Percentiles rank a stretch among this genome's conserved stretches.
Evolutionary conservation across 1,140 invertebrate species (phyloP).

Genomic region (Lordiphosa mommai): DNA sequence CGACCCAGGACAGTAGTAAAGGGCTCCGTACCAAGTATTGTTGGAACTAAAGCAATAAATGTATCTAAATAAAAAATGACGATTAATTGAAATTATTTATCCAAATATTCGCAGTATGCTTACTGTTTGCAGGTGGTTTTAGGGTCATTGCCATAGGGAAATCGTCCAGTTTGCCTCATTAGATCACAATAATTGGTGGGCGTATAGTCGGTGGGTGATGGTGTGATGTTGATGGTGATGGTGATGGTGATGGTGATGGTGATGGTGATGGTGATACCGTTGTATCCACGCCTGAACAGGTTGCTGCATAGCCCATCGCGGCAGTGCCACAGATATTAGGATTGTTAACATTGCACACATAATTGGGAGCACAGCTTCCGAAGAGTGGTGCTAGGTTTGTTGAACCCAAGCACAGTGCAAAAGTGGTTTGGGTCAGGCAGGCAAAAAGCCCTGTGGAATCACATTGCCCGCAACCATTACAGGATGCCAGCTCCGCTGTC

Average conservation of each 20-base stretch:
- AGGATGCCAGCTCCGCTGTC: slow-evolving; percentile 7
- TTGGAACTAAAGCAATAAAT: slow-evolving; percentile 14
- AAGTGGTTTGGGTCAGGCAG: slow-evolving; percentile 21
- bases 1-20: slow-evolving; percentile 26
- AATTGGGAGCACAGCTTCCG: slow-evolving; percentile 23
- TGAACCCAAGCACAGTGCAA: slow-evolving; percentile 47
- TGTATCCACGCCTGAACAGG: neutral
- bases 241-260: too few relatives aligned
- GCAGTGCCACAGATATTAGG: slow-evolving; percentile 21
- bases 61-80: slow-evolving; percentile 37
- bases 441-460: slow-evolving; percentile 20
- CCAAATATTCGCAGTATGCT: too few relatives aligned
- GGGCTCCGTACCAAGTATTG: slow-evolving; percentile 27
- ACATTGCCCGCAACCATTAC: slow-evolving; percentile 26
- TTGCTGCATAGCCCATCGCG: neutral
- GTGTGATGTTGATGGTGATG: too few relatives aligned
- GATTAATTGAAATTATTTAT: too few relatives aligned
- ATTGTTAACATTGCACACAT: slow-evolving; percentile 23
- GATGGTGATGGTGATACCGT: too few relatives aligned
- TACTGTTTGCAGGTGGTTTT: slow-evolving; percentile 43
- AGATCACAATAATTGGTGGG: slow-evolving; percentile 24
- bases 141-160: slow-evolving; percentile 30
- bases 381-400: too few relatives aligned
- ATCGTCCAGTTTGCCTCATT: slow-evolving; percentile 15
- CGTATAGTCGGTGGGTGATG: slow-evolving; percentile 11